Base-by-base conservation (phyloP, 2,113 vertebrate species). In the Brachyhypopomus gauderio region DNA sequence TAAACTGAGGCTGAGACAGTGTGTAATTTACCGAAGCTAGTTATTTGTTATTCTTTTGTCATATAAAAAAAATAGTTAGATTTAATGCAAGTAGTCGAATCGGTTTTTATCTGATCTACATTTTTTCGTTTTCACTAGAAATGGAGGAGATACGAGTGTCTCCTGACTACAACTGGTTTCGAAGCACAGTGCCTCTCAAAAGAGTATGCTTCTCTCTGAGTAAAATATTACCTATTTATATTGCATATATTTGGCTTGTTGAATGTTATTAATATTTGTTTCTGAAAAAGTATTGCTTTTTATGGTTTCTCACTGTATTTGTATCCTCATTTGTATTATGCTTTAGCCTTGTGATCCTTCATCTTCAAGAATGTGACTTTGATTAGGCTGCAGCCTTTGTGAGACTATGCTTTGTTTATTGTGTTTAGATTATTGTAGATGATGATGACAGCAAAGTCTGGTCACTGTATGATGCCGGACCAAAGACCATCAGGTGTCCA, bases 111-210 rank as follows among this genome's bases (percentile, higher is more conserved):
- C 56, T 60, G 22, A 22, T 20, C 62, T 25, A 30, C 25, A 8
- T 5, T 22, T 60, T 52, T n/a, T 41, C 23, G 22, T 72, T 72
- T 80, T 17, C 71, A 22, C 69, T 55, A 87, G 90, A 92, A 93
- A 98, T 99, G 98, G 97, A 97, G 92, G 97, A 98, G 94, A 98
- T 99, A 85, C 96, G 97, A 93, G 93, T 96, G 91, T 99, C 98
- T 93, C 98, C 97, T 60, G 98, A 98, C 89, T 99, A 99, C 77
- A 98, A 96, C 93, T 98, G 97, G 97, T 99, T 99, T 92, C 94
- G 98, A 92, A 98, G 98, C 90, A 97, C 98, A 0, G 97, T 99
- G 85, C 96, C 98, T 23, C 93, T 99, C 84, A 98, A 97, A 91
- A 96, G 95, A 93, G 98, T 98, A 91, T 23, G 97, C 93, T 80